Base-by-base conservation (phyloP, 2,888 invertebrate species). In the Agonopterix heracliana region DNA sequence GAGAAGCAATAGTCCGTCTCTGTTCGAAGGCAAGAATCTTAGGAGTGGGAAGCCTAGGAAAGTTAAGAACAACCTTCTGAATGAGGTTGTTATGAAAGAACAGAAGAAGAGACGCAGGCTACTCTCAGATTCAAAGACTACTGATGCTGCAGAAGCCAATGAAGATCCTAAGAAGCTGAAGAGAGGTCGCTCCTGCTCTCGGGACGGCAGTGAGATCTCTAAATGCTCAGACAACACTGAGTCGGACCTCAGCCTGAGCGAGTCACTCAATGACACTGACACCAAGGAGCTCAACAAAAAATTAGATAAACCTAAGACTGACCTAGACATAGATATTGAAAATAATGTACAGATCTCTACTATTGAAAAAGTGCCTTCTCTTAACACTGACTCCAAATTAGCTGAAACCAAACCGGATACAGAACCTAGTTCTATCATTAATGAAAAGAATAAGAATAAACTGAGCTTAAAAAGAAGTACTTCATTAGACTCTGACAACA, bases 31-130 rank as follows among this genome's bases (percentile, higher is more conserved):
- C 26, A 90, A 92, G 55, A 90, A 91, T 53, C 78, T 93, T 49
- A 82, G 93, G 47, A 93, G 93, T 70, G 93, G 93, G 0, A 93
- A 92, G 67, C 90, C 92, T 44, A 87, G 92, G 49, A 92, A 92
- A 74, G 78, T 90, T 9, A 91, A 90, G 64, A 89, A 81, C 59
- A 80, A 87, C 59, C 78, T 90, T 44, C 68, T 92, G 40, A 85
- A 90, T 63, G 91, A 91, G 59, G 91, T 91, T 53, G 81, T 91
- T n/a, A 79, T 83, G 63, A 88, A 88, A 54, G 90, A 91, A 60
- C 82, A 83, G 55, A 89, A 90, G 63, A 89, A 90, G 61, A 81
- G 91, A 56, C 82, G 90, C 59, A 76, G 87, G 59, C 71, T 91
- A 50, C 71, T 90, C 47, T 90, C 90, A 54, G 91, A 91, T 56